A percentile compares a stretch with the other conserved stretches of the same genome.
These are phyloP conservation scores for Menidia beryllina DNA, from an alignment of 2,113 vertebrate species.

Conservation along the genomic window DNA sequence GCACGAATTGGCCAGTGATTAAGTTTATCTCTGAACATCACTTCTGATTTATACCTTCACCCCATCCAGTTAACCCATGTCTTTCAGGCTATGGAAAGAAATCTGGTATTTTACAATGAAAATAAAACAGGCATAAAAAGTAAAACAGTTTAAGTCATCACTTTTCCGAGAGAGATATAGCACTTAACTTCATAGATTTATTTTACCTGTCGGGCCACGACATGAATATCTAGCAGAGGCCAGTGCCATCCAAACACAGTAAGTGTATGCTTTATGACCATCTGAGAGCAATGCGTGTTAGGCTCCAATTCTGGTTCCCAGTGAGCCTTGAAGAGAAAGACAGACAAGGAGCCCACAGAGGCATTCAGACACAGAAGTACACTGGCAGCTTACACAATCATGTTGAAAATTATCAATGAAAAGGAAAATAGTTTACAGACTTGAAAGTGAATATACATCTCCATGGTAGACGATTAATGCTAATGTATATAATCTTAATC, in stretches of 20 bases:
- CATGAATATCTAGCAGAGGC: conserved; percentile 78
- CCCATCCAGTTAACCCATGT: too few relatives aligned
- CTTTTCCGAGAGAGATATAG: too few relatives aligned
- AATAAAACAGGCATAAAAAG: too few relatives aligned
- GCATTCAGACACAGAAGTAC: neutral
- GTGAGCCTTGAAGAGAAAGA: conserved; percentile 71
- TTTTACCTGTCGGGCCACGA: conserved; percentile 85
- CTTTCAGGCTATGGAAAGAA: too few relatives aligned
- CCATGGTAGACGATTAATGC: too few relatives aligned
- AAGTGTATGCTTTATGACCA: conserved; percentile 80
- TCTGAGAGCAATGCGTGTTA: conserved; percentile 82
- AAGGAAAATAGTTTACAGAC: neutral
- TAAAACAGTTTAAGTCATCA: too few relatives aligned
- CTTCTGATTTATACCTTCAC: too few relatives aligned
- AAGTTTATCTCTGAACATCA: too few relatives aligned
- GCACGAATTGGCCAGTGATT: too few relatives aligned
- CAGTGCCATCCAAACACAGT: conserved; percentile 79
- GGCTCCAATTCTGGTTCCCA: conserved; percentile 83
- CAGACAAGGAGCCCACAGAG: neutral
- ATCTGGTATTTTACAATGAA: too few relatives aligned
- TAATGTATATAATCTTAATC: too few relatives aligned
- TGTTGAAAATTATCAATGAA: neutral
- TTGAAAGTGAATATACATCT: neutral
- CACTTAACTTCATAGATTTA: neutral
- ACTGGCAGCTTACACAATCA: neutral